Conservation (phyloP, 2,888 invertebrate genomes). For the Altica lythri region DNA sequence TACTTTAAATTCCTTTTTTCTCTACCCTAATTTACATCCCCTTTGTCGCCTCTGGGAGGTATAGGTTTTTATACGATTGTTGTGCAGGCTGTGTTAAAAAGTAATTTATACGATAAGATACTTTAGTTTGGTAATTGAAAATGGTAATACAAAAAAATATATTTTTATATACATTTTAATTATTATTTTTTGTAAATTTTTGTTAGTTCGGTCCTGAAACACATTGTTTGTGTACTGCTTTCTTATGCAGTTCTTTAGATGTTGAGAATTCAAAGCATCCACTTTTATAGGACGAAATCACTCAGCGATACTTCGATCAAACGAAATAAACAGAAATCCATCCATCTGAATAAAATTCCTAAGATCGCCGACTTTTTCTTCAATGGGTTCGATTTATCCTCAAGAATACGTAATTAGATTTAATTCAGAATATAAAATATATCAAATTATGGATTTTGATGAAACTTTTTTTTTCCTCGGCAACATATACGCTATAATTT, state of each 20-base stretch:
- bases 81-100: conserved; percentile 1
- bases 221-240: conserved; percentile 56
- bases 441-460: not conserved
- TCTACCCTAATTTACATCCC: conserved; percentile 46
- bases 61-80: conserved; percentile 1
- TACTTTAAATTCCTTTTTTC: conserved; percentile 46
- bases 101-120: too few relatives aligned
- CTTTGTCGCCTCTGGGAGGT: conserved; percentile 17
- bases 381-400: conserved; percentile 14
- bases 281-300: conserved; percentile 39
- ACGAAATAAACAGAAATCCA: conserved; percentile 32
- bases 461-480: too few relatives aligned
- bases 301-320: conserved; percentile 36
- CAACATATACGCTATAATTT: too few relatives aligned
- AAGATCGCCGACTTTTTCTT: conserved; percentile 15
- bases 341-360: conserved; percentile 38
- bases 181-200: not conserved
- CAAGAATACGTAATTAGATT: conserved; percentile 13
- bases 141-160: too few relatives aligned
- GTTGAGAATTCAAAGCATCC: conserved; percentile 44
- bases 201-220: conserved; percentile 29
- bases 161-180: too few relatives aligned
- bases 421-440: too few relatives aligned
- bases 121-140: too few relatives aligned
- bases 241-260: conserved; percentile 52